Conservation (phyloP, 1,140 invertebrate genomes). For the Helicoverpa zea region DNA sequence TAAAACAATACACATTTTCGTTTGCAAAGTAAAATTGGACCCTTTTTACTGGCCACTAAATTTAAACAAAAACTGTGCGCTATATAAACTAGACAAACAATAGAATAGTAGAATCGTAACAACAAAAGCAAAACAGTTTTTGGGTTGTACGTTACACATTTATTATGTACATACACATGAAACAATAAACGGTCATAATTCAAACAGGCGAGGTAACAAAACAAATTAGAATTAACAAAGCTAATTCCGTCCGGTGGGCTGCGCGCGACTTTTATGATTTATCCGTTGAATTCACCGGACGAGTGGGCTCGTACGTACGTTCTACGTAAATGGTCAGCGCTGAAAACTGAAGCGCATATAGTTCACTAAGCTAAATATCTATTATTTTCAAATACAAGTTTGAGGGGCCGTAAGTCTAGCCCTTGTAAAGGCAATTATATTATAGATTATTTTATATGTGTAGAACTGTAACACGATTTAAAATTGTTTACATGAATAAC, state of each 20-base stretch:
- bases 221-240: slow-evolving; percentile 62
- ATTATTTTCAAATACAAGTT: too few species aligned
- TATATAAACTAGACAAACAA: slow-evolving; percentile 16
- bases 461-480: too few species aligned
- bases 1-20: slow-evolving; percentile 7
- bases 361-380: neutral
- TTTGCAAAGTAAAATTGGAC: neutral
- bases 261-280: slow-evolving; percentile 63
- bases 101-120: slow-evolving; percentile 19
- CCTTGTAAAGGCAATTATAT: too few species aligned
- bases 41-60: slow-evolving; percentile 14
- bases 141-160: slow-evolving; percentile 31
- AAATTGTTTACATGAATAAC: too few species aligned
- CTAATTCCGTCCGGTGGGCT: slow-evolving; percentile 55
- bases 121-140: slow-evolving; percentile 43
- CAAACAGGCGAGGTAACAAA: slow-evolving; percentile 54
- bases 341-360: neutral
- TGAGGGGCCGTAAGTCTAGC: too few species aligned
- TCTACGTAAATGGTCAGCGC: neutral
- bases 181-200: slow-evolving; percentile 52
- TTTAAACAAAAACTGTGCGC: slow-evolving; percentile 1
- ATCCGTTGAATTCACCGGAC: slow-evolving; percentile 51
- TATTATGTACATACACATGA: slow-evolving; percentile 48
- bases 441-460: too few species aligned
- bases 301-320: slow-evolving; percentile 25